Conservation (phyloP, 2,113 vertebrate species). For the Candoia aspera region DNA sequence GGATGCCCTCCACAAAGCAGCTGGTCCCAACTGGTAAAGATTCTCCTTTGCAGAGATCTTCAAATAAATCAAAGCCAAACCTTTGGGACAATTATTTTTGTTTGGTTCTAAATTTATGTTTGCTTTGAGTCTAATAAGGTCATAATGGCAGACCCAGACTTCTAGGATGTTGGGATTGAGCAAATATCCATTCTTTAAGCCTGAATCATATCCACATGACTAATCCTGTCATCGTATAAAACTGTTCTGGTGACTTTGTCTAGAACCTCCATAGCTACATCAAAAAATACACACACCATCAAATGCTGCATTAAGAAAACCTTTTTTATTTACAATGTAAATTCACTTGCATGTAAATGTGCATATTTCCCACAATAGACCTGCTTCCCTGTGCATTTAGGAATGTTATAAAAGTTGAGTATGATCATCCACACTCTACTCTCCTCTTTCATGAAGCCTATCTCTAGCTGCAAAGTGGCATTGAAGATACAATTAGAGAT, state of each 20-base stretch:
- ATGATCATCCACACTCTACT: too few species aligned
- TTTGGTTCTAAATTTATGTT: background rate
- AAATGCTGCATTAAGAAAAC: background rate
- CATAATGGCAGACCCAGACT: background rate
- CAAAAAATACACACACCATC: background rate
- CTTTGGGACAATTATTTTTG: background rate
- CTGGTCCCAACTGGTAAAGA: background rate
- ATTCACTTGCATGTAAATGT: background rate
- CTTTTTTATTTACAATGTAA: background rate
- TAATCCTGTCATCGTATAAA: background rate
- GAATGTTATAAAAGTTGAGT: background rate
- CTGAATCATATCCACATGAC: background rate
- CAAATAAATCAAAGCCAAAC: conserved; percentile 4
- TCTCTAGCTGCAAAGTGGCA: too few species aligned
- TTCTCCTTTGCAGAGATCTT: background rate
- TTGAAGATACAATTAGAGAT: too few species aligned
- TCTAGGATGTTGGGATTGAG: background rate
- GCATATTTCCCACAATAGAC: background rate
- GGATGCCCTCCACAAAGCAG: conserved; percentile 10
- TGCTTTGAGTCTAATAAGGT: background rate
- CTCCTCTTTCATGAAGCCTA: too few species aligned
- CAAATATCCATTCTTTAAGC: background rate
- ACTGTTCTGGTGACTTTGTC: background rate
- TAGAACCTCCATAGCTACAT: background rate
- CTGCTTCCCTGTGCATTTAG: background rate